Conservation (phyloP, 2,797 vertebrate genomes). For the Ctenopoma kingsleyae region DNA sequence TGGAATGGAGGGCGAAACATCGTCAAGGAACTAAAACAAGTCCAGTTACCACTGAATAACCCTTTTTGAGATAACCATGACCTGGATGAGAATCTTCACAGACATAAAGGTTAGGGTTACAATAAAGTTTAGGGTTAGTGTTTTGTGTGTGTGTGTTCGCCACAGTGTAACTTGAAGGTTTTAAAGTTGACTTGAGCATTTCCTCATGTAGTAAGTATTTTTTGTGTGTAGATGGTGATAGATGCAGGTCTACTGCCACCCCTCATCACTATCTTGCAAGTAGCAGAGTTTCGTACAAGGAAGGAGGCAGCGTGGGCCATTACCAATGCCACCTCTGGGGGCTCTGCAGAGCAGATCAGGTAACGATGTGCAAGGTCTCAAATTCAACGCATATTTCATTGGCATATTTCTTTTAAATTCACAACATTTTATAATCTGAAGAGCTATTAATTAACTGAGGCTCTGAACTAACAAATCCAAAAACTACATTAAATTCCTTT, state of each 20-base stretch:
- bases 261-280: constrained; percentile 94
- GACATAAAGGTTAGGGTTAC: too few species aligned
- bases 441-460: too few species aligned
- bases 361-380: constrained; percentile 55
- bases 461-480: too few species aligned
- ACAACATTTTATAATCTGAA: not conserved
- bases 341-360: constrained; percentile 97
- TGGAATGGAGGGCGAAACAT: too few species aligned
- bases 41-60: too few species aligned
- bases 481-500: too few species aligned
- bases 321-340: constrained; percentile 95
- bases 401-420: not conserved
- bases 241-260: constrained; percentile 94
- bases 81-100: too few species aligned
- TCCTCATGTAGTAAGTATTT: not conserved
- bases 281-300: constrained; percentile 96
- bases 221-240: constrained; percentile 89
- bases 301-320: constrained; percentile 98
- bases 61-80: too few species aligned
- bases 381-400: too few species aligned
- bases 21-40: too few species aligned
- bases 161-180: not conserved
- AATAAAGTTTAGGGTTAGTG: too few species aligned
- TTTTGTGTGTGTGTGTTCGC: not conserved
- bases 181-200: not conserved